phyloP scores from a whole-genome alignment of 2,888 invertebrate species.

The Thumatha senex region DNA sequence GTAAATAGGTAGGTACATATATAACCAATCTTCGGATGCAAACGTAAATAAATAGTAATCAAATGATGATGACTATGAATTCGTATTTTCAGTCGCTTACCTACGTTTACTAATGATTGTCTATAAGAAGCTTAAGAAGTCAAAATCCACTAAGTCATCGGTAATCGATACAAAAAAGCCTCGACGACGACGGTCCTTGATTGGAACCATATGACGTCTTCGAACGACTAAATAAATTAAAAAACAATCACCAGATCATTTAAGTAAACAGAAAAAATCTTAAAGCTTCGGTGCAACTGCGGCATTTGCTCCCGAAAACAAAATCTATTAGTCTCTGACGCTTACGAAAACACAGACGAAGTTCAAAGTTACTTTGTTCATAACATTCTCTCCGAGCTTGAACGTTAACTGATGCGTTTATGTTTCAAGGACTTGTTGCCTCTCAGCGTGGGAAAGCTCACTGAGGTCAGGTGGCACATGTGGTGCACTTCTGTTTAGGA shows the following conservation, averaged over 20 bases:
- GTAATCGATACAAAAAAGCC: conserved; percentile 58
- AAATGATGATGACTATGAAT: too few relatives aligned
- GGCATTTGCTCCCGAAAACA: conserved; percentile 75
- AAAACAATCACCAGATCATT: conserved; percentile 82
- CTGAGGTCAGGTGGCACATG: conserved; percentile 82
- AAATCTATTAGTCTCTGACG: conserved; percentile 44
- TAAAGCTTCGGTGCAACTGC: conserved; percentile 67
- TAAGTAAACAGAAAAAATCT: conserved; percentile 77
- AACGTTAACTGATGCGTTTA: conserved; percentile 63
- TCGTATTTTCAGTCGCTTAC: too few relatives aligned
- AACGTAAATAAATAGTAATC: too few relatives aligned
- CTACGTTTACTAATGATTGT: too few relatives aligned
- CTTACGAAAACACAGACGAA: conserved; percentile 34
- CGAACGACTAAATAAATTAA: conserved; percentile 78
- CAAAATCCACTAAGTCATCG: conserved; percentile 33
- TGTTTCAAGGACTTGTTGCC: conserved; percentile 56
- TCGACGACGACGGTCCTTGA: conserved; percentile 53
- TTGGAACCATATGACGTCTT: conserved; percentile 80
- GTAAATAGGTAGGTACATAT: too few relatives aligned
- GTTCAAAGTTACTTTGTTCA: conserved; percentile 48
- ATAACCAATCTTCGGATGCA: too few relatives aligned
- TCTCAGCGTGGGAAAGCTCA: conserved; percentile 77
- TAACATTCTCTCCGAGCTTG: conserved; percentile 45
- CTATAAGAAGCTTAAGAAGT: too few relatives aligned
- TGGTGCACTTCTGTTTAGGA: conserved; percentile 74